These are phyloP conservation scores for Onychostoma macrolepis DNA, from an alignment of 2,113 vertebrate species.

Conservation along the genomic window DNA sequence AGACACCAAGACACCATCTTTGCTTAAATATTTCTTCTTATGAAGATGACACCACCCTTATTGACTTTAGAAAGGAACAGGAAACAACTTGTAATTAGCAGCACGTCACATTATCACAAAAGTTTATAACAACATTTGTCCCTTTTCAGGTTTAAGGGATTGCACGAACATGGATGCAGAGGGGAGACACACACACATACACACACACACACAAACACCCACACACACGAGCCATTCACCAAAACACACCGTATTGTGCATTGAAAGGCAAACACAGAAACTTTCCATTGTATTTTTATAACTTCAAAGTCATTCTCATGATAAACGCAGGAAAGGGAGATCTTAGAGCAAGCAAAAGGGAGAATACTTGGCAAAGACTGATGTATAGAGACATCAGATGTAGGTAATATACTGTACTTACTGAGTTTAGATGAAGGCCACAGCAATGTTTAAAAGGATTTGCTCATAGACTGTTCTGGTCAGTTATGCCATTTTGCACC, in stretches of 20 bases:
- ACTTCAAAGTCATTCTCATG: constrained; percentile 56
- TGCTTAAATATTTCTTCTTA: constrained; percentile 40
- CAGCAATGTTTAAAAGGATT: constrained; percentile 66
- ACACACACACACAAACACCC: constrained; percentile 36
- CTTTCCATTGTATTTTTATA: constrained; percentile 72
- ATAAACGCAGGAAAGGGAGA: constrained; percentile 17
- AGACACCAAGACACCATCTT: constrained; percentile 51
- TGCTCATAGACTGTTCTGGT: constrained; percentile 21
- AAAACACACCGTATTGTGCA: constrained; percentile 83
- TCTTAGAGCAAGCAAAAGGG: constrained; percentile 39
- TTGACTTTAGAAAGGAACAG: constrained; percentile 54
- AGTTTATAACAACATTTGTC: constrained; percentile 63
- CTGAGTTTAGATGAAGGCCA: constrained; percentile 70
- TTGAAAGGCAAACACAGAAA: constrained; percentile 88
- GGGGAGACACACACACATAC: constrained; percentile 70
- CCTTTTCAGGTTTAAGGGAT: constrained; percentile 55
- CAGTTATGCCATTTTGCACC: not conserved
- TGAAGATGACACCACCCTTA: constrained; percentile 49
- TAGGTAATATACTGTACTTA: constrained; percentile 63
- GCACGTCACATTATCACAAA: constrained; percentile 66
- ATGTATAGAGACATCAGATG: constrained; percentile 49
- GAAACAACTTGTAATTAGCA: constrained; percentile 65
- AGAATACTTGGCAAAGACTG: constrained; percentile 57
- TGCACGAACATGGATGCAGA: constrained; percentile 73
- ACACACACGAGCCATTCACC: constrained; percentile 70